Evolutionary conservation across 2,888 invertebrate species (phyloP).

Genomic region (Ametastegia equiseti): DNA sequence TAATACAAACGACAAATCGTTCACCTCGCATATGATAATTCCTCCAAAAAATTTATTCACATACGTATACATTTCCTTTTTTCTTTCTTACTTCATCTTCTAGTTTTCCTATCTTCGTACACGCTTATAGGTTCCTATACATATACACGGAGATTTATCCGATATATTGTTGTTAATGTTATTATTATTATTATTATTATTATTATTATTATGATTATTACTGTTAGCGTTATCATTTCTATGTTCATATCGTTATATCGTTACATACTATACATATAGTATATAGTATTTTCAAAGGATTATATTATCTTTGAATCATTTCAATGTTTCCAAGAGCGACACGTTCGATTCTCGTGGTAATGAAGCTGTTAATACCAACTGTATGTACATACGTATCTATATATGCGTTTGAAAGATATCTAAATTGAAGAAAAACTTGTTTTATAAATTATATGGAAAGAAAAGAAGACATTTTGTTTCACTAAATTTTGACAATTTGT

Average conservation of each 20-base stretch:
- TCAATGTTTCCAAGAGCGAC: not conserved
- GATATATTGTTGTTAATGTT: not conserved
- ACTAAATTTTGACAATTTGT: too few relatives aligned
- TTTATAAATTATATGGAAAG: too few relatives aligned
- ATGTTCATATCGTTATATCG: not conserved
- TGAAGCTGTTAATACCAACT: not conserved
- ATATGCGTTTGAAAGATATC: too few relatives aligned
- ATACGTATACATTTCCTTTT: not conserved
- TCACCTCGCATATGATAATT: not conserved
- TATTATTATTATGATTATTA: not conserved
- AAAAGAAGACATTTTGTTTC: too few relatives aligned
- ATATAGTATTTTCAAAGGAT: not conserved
- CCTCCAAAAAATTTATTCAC: not conserved
- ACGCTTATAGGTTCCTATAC: not conserved
- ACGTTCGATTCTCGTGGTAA: not conserved
- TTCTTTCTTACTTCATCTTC: not conserved
- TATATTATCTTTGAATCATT: conserved; percentile 1
- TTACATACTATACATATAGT: not conserved
- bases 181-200: not conserved
- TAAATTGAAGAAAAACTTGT: too few relatives aligned
- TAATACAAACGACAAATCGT: not conserved
- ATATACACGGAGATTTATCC: conserved; percentile 1
- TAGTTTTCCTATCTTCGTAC: not conserved
- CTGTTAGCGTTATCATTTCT: not conserved
- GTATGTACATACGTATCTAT: too few relatives aligned